Evolutionary conservation across 2,888 invertebrate species (phyloP).

Genomic region (Desoria tigrina): DNA sequence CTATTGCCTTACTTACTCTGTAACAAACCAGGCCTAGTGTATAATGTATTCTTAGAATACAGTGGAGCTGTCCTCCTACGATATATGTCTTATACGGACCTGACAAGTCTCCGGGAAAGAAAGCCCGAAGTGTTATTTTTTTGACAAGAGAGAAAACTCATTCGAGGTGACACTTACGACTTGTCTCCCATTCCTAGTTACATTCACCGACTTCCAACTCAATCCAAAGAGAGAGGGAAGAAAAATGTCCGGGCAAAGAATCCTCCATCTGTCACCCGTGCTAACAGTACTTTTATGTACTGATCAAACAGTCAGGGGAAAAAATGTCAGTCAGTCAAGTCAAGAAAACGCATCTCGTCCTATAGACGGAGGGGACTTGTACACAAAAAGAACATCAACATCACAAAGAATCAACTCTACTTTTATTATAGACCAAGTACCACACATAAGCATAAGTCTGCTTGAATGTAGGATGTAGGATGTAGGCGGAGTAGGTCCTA

Average conservation of each 20-base stretch:
- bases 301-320: conserved; percentile 21
- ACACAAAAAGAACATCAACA: conserved; percentile 18
- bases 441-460: neutral
- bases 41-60: too few relatives aligned
- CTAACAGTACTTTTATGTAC: conserved; percentile 21
- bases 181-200: conserved; percentile 18
- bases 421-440: neutral
- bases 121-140: conserved; percentile 20
- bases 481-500: neutral
- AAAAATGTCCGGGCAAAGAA: conserved; percentile 18
- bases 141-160: conserved; percentile 24
- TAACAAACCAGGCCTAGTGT: too few relatives aligned
- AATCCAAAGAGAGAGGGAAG: conserved; percentile 1
- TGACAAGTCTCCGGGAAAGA: neutral
- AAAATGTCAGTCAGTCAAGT: conserved; percentile 22
- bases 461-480: conserved; percentile 2
- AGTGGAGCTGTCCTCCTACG: too few relatives aligned
- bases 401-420: conserved; percentile 12
- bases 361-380: neutral
- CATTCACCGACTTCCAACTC: conserved; percentile 10
- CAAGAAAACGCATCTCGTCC: neutral
- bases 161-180: conserved; percentile 22
- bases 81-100: neutral
- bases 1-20: too few relatives aligned
- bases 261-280: conserved; percentile 21